These are phyloP conservation scores for Acanthis flammea DNA, from an alignment of 2,797 vertebrate species.

Conservation along the genomic window DNA sequence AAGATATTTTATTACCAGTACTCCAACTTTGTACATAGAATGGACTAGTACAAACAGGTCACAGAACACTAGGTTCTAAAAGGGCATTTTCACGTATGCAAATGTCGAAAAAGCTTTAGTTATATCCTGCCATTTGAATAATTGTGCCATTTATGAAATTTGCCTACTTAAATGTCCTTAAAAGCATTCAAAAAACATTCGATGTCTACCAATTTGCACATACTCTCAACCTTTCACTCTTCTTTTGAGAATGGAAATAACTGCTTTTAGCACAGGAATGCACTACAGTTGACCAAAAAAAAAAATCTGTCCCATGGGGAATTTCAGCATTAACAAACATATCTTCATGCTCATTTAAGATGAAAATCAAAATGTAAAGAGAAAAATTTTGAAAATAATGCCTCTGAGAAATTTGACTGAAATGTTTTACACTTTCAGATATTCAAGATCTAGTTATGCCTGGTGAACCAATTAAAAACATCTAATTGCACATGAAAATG, in stretches of 20 bases:
- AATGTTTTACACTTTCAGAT: neutral
- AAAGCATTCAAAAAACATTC: conserved; percentile 3
- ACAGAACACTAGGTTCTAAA: neutral
- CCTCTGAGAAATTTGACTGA: neutral
- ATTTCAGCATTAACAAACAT: neutral
- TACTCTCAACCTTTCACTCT: neutral
- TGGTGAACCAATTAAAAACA: neutral
- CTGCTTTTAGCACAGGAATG: neutral
- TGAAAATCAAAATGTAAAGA: neutral
- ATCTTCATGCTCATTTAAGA: neutral
- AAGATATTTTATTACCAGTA: neutral
- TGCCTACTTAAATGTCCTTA: conserved; percentile 1
- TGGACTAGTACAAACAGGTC: neutral
- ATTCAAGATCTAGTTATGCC: neutral
- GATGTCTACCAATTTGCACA: conserved; percentile 5
- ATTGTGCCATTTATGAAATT: conserved; percentile 25
- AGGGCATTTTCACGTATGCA: neutral
- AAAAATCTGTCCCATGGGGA: neutral
- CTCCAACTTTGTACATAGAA: neutral
- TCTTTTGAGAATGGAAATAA: neutral
- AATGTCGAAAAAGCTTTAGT: conserved; percentile 19
- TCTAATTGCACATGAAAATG: neutral
- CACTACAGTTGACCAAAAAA: neutral
- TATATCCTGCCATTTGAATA: conserved; percentile 11
- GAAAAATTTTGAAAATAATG: neutral